Percentiles rank a stretch among this genome's conserved stretches.
phyloP scores from a whole-genome alignment of 1,140 invertebrate genomes.

The Dinoponera quadriceps region DNA sequence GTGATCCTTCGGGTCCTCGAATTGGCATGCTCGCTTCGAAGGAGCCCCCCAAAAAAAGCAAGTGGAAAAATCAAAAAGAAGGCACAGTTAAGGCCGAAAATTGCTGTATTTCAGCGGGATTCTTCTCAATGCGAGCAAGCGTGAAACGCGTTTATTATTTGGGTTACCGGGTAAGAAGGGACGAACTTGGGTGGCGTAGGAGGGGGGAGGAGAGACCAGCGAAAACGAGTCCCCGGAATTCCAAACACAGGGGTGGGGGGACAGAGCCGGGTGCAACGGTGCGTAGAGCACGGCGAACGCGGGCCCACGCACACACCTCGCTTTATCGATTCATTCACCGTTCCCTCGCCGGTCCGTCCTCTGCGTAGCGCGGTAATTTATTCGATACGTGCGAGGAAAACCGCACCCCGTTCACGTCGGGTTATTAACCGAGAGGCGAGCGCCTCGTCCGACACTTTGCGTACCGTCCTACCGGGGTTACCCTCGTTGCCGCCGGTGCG shows the following conservation, averaged over 20 bases:
- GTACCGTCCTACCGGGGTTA: neutral
- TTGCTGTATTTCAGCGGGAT: no score
- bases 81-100: no score
- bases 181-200: no score
- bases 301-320: slow-evolving; percentile 55
- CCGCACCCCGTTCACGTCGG: slow-evolving; percentile 23
- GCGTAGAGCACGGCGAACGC: slow-evolving; percentile 44
- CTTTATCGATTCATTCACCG: slow-evolving; percentile 71
- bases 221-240: slow-evolving; percentile 56
- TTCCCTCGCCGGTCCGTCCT: slow-evolving; percentile 28
- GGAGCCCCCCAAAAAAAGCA: no score
- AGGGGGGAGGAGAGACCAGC: neutral
- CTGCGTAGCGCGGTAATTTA: slow-evolving; percentile 48
- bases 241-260: slow-evolving; percentile 62
- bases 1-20: no score
- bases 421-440: slow-evolving; percentile 42
- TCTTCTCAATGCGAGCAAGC: no score
- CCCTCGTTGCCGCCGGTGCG: neutral
- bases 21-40: no score
- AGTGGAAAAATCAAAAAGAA: no score
- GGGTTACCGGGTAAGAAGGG: slow-evolving; percentile 36
- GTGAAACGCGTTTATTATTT: no score
- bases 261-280: slow-evolving; percentile 56
- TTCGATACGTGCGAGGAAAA: slow-evolving; percentile 47
- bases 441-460: neutral